phyloP scores from a whole-genome alignment of 64 coral and sea anemone genomes.

The Montipora foliosa region DNA sequence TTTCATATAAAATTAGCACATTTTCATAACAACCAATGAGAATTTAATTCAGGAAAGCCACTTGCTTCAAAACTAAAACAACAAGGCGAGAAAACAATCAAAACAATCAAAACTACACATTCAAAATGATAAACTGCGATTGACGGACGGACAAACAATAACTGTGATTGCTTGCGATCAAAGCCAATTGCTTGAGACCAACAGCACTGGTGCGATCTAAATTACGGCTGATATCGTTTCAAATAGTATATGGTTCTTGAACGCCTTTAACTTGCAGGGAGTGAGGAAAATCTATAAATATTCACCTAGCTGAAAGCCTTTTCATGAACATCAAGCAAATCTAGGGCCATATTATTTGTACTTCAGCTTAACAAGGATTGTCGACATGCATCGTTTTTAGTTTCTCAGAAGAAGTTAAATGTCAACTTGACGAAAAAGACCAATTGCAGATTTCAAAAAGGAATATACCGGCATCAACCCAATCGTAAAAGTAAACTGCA shows the following conservation, averaged over 20 bases:
- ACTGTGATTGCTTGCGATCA: constrained; percentile 10
- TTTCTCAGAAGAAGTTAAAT: not conserved
- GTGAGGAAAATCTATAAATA: not conserved
- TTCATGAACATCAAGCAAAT: not conserved
- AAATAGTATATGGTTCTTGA: constrained; percentile 35
- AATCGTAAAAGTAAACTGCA: no score
- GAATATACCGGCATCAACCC: not conserved
- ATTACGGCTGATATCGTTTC: not conserved
- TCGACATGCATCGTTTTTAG: no score
- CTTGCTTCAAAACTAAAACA: not conserved
- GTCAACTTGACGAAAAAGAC: not conserved
- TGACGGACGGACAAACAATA: not conserved
- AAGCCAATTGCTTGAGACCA: no score
- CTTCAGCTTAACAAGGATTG: not conserved
- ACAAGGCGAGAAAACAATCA: not conserved
- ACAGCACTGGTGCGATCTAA: not conserved
- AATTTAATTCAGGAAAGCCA: not conserved
- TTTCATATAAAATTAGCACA: not conserved
- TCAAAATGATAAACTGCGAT: not conserved
- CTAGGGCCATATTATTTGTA: not conserved
- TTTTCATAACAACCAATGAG: not conserved
- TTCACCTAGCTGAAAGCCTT: not conserved
- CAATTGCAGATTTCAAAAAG: not conserved
- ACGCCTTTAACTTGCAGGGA: not conserved
- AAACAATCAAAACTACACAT: not conserved